Conservation (phyloP, 2,113 vertebrate genomes). For the Esox niger region DNA sequence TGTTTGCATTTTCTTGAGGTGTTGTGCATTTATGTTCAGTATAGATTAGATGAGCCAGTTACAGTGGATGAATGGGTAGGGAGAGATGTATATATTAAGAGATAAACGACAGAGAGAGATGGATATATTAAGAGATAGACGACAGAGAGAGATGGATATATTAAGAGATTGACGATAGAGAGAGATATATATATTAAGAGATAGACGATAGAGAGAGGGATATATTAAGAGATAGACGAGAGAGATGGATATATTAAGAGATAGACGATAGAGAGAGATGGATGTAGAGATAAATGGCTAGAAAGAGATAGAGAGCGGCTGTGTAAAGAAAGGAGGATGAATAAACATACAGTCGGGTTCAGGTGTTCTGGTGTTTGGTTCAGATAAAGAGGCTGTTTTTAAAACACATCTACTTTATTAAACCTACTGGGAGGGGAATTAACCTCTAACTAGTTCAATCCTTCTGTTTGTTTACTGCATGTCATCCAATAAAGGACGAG, state of each 20-base stretch:
- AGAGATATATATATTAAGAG: not conserved
- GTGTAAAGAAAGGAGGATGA: not conserved
- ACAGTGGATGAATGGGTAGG: no score
- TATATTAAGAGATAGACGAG: not conserved
- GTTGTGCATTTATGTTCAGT: no score
- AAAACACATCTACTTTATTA: constrained; percentile 31
- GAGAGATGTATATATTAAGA: not conserved
- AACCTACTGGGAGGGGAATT: not conserved
- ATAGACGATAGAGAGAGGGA: not conserved
- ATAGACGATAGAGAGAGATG: not conserved
- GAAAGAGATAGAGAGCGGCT: not conserved
- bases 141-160: not conserved
- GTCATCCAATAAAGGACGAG: no score
- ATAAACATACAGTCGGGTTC: not conserved
- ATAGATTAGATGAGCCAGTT: no score
- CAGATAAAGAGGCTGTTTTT: constrained; percentile 34
- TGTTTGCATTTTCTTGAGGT: no score
- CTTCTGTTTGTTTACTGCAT: no score
- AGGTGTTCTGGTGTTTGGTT: constrained; percentile 2
- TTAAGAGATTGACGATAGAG: not conserved
- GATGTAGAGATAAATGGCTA: not conserved
- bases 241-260: not conserved
- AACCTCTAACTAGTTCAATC: not conserved
- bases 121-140: not conserved
- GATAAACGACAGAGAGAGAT: not conserved